Evolutionary conservation across 2,113 vertebrate genomes (phyloP).

Genomic region (Garra rufa): DNA sequence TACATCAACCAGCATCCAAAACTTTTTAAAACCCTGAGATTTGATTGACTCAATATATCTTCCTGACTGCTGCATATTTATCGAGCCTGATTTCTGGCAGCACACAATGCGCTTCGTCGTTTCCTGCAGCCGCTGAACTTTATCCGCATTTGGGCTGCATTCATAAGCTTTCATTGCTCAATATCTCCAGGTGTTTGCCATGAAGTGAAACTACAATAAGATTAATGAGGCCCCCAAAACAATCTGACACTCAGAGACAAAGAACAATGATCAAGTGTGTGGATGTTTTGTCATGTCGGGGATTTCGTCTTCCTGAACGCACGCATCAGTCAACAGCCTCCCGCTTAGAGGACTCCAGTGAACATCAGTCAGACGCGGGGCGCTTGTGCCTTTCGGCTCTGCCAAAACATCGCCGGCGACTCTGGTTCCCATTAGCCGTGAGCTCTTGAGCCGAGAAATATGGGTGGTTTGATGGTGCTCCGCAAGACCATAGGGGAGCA

Average conservation of each 20-base stretch:
- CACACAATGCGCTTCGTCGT: not conserved
- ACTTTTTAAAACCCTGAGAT: not conserved
- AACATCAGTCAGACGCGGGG: constrained; percentile 26
- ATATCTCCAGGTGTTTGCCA: constrained; percentile 36
- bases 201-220: constrained; percentile 7
- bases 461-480: constrained; percentile 46
- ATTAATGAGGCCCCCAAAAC: constrained; percentile 34
- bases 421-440: constrained; percentile 53
- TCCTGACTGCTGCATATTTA: not conserved
- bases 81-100: not conserved
- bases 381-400: not conserved
- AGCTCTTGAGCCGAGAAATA: constrained; percentile 47
- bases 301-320: not conserved
- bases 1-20: not conserved
- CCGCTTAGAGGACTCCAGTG: not conserved
- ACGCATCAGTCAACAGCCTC: constrained; percentile 30
- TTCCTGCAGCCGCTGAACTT: not conserved
- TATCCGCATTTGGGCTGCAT: constrained; percentile 23
- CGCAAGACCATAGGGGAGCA: constrained; percentile 54
- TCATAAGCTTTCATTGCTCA: constrained; percentile 38
- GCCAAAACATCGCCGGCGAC: constrained; percentile 28
- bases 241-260: constrained; percentile 12
- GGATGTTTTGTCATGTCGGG: constrained; percentile 1
- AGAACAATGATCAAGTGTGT: constrained; percentile 27
- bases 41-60: not conserved